A percentile compares a stretch with the other conserved stretches of the same genome.
Conservation (phyloP, 2,113 vertebrate genomes). For the Hemichromis elongatus region DNA sequence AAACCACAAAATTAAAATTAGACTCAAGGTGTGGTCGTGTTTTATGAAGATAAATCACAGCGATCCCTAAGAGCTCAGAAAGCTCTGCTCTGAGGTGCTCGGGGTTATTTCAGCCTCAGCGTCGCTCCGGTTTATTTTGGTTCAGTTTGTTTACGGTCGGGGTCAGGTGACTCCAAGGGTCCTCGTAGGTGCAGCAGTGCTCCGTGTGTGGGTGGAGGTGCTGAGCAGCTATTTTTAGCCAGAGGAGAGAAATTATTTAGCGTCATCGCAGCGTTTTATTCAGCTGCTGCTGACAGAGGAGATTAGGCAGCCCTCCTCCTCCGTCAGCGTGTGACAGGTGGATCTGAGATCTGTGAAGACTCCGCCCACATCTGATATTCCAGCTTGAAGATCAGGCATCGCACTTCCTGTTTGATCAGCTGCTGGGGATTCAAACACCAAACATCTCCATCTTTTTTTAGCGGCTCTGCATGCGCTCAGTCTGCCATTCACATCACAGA, state of each 20-base stretch:
- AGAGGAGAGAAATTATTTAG: constrained; percentile 51
- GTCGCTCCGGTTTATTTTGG: background rate
- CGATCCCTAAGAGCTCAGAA: background rate
- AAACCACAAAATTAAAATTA: background rate
- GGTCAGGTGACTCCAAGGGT: background rate
- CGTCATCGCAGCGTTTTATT: constrained; percentile 19
- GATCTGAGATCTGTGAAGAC: background rate
- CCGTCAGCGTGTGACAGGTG: background rate
- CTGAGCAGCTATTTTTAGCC: constrained; percentile 38
- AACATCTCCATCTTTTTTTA: background rate
- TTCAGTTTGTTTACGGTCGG: rapidly evolving
- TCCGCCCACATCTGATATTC: background rate
- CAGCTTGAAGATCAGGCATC: background rate
- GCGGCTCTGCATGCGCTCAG: background rate
- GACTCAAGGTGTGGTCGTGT: background rate
- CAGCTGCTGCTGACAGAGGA: constrained; percentile 12
- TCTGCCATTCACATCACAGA: background rate
- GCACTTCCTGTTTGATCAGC: background rate
- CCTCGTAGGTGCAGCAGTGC: background rate
- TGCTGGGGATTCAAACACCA: background rate
- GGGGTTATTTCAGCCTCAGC: background rate
- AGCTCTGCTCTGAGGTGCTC: background rate
- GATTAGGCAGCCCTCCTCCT: background rate
- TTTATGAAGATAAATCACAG: background rate
- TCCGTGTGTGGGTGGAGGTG: background rate